phyloP scores from a whole-genome alignment of 2,113 vertebrate genomes.

The Macroglossus sobrinus region DNA sequence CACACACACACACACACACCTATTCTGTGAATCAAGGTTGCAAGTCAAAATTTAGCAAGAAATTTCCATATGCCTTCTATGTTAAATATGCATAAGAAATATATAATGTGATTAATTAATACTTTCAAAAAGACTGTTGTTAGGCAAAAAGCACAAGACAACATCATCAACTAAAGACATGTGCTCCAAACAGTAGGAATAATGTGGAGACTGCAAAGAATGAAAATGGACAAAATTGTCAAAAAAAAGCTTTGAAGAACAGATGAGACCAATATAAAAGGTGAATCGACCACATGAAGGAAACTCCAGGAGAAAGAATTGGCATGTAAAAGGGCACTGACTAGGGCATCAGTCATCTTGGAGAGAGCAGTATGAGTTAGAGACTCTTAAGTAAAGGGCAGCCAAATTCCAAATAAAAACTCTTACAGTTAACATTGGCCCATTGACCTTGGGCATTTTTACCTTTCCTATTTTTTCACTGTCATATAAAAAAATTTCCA shows the following conservation, averaged over 20 bases:
- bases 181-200: neutral
- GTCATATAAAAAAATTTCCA: neutral
- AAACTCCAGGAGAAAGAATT: neutral
- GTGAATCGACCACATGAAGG: rapidly evolving
- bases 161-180: neutral
- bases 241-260: neutral
- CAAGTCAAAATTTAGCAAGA: neutral
- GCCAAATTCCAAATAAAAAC: neutral
- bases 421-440: neutral
- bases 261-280: neutral
- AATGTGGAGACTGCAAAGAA: neutral
- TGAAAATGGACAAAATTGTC: too few relatives aligned
- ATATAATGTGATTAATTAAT: neutral
- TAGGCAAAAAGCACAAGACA: neutral
- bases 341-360: neutral
- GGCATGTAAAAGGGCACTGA: neutral
- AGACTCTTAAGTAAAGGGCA: neutral
- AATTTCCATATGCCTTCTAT: neutral
- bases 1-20: neutral
- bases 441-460: neutral
- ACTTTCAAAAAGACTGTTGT: neutral
- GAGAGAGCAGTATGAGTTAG: neutral
- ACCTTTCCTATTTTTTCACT: neutral
- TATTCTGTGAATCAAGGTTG: neutral
- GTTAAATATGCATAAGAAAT: neutral